These are phyloP conservation scores for Girardinus metallicus DNA, from an alignment of 2,797 vertebrate genomes.

Conservation along the genomic window DNA sequence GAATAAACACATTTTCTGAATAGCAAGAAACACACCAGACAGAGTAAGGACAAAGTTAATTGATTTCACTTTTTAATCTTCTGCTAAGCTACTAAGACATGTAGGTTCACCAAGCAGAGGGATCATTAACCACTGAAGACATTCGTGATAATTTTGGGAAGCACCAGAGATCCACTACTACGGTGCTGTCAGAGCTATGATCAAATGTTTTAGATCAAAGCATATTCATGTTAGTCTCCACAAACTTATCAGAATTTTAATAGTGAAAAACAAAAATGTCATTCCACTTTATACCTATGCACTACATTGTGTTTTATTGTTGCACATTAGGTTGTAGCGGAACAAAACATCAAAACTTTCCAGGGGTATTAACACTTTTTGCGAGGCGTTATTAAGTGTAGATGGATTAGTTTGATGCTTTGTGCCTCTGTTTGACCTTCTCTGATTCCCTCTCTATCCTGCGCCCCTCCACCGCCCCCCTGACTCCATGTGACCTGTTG, in stretches of 20 bases:
- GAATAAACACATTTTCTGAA: background rate
- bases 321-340: too few relatives aligned
- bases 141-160: background rate
- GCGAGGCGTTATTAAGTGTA: background rate
- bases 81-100: background rate
- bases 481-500: constrained; percentile 14
- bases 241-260: background rate
- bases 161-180: background rate
- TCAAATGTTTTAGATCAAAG: background rate
- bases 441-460: constrained; percentile 7
- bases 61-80: too few relatives aligned
- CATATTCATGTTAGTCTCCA: background rate
- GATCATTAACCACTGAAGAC: background rate
- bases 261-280: background rate
- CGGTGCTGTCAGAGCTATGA: background rate
- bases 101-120: background rate
- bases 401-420: background rate
- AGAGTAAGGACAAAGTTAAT: background rate
- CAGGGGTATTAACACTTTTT: background rate
- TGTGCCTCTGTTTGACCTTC: constrained; percentile 15
- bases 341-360: background rate
- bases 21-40: background rate
- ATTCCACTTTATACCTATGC: background rate
- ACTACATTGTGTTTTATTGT: background rate
- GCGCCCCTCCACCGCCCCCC: background rate